phyloP scores from a whole-genome alignment of 2,113 vertebrate genomes.

The Cololabis saira region DNA sequence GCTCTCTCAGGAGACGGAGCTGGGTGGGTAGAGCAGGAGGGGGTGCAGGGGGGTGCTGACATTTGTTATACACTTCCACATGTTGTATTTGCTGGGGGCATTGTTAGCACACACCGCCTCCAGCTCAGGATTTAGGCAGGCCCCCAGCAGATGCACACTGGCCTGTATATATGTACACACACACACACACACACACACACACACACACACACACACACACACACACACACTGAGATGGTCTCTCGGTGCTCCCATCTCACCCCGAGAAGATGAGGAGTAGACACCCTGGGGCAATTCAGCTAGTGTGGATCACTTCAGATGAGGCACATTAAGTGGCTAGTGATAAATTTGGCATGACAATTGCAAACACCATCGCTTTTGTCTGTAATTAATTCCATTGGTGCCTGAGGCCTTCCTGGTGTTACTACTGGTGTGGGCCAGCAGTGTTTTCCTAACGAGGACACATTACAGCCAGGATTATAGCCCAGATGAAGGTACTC shows the following conservation, averaged over 20 bases:
- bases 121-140: slow-evolving; percentile 87
- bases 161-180: slow-evolving; percentile 45
- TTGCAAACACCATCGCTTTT: slow-evolving; percentile 95
- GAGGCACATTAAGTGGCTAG: slow-evolving; percentile 96
- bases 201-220: slow-evolving; percentile 39
- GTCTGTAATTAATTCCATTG: slow-evolving; percentile 99
- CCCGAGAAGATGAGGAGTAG: slow-evolving; percentile 70
- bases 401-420: slow-evolving; percentile 88
- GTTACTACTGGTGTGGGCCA: slow-evolving; percentile 88
- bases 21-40: slow-evolving; percentile 59
- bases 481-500: slow-evolving; percentile 80
- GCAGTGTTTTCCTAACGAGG: slow-evolving; percentile 91
- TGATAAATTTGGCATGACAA: slow-evolving; percentile 99
- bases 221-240: slow-evolving; percentile 39
- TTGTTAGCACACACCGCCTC: slow-evolving; percentile 89
- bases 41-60: slow-evolving; percentile 59
- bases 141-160: slow-evolving; percentile 87
- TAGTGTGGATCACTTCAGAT: slow-evolving; percentile 91
- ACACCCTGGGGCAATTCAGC: slow-evolving; percentile 81
- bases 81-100: slow-evolving; percentile 91
- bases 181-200: slow-evolving; percentile 48
- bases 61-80: slow-evolving; percentile 81
- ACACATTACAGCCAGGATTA: slow-evolving; percentile 92
- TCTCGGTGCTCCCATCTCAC: slow-evolving; percentile 65
- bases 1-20: slow-evolving; percentile 66